Evolutionary conservation across 2,797 vertebrate genomes (phyloP).

Genomic region (Oryzias sinensis): DNA sequence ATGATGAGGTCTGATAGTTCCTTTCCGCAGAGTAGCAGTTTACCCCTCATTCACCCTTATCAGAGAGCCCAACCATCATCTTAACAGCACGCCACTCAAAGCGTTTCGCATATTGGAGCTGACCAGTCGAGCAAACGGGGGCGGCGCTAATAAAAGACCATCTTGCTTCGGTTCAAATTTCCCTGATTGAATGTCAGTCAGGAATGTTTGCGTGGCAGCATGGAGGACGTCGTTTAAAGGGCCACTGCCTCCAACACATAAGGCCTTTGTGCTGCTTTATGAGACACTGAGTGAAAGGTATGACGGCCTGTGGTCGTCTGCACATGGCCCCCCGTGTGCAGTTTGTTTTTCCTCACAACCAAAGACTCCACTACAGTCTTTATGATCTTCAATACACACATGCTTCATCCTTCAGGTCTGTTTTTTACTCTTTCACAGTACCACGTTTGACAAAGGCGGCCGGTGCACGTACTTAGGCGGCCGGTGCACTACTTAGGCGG

Average conservation of each 20-base stretch:
- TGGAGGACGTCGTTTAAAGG: slow-evolving; percentile 67
- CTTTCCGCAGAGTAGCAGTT: slow-evolving; percentile 81
- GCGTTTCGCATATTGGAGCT: slow-evolving; percentile 70
- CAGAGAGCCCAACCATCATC: slow-evolving; percentile 70
- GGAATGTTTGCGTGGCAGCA: slow-evolving; percentile 76
- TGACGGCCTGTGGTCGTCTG: slow-evolving; percentile 44
- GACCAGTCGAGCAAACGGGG: slow-evolving; percentile 78
- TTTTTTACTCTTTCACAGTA: slow-evolving; percentile 3
- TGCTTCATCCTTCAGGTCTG: slow-evolving; percentile 3
- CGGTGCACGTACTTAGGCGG: too few relatives aligned
- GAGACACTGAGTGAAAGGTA: slow-evolving; percentile 65
- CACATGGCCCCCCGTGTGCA: slow-evolving; percentile 5
- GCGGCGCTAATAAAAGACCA: slow-evolving; percentile 79
- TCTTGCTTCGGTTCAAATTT: slow-evolving; percentile 81
- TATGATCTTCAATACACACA: slow-evolving; percentile 25
- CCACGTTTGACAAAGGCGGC: too few relatives aligned
- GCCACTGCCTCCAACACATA: slow-evolving; percentile 65
- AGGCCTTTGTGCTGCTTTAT: slow-evolving; percentile 69
- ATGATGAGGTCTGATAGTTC: slow-evolving; percentile 80
- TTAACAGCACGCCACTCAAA: slow-evolving; percentile 63
- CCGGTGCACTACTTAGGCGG: too few relatives aligned
- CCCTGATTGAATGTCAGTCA: slow-evolving; percentile 84
- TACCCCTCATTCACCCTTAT: slow-evolving; percentile 79
- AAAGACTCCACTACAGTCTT: slow-evolving; percentile 37
- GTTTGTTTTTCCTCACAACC: slow-evolving; percentile 49